Evolutionary conservation across 1,140 invertebrate species (phyloP), one percentile per base, ranked within the genome.

Genomic region (Brachionus rubens): DNA sequence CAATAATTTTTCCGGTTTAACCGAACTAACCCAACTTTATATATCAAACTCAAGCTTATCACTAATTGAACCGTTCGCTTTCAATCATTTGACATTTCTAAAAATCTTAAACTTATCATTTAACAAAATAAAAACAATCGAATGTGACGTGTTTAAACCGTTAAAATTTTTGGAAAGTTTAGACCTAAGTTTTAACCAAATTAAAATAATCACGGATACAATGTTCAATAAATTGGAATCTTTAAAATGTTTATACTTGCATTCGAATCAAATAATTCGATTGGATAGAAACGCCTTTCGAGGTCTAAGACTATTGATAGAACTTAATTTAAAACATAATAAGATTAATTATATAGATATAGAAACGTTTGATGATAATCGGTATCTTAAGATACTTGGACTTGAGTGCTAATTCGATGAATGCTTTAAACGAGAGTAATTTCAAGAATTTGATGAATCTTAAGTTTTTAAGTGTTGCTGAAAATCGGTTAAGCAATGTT

Each of bases 131-230:
- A 36, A 3, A 9, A 12, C 33, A 6, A 14, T 59, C 10, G 12
- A 36, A 36, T 6, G 3, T 59, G 54, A 59, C n/a, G 36, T 16
- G n/a, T 59, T 59, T 36, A 12, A 7, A 3, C 28, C 28, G 16
- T 30, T 59, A 9, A n/a, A 59, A 33, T 30, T 33, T 16, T 59
- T 59, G 16, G 54, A 59, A 59, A 33, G 36, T 36, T 59, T 59
- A 33, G 36, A 33, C 36, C 28, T 59, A 28, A 59, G 36, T 36
- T 30, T 33, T 33, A 59, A 59, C 36, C 33, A 36, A 59, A 33
- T 59, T 36, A 16, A 14, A 7, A 33, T 7, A 33, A 33, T 59
- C 33, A 16, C 33, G 16, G 16, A 59, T 5, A 59, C 33, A 5
- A 59, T 30, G 12, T 59, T 59, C n/a, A 16, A n/a, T 5, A 6